Base-by-base conservation (phyloP, 2,113 vertebrate species). In the Pituophis catenifer region DNA sequence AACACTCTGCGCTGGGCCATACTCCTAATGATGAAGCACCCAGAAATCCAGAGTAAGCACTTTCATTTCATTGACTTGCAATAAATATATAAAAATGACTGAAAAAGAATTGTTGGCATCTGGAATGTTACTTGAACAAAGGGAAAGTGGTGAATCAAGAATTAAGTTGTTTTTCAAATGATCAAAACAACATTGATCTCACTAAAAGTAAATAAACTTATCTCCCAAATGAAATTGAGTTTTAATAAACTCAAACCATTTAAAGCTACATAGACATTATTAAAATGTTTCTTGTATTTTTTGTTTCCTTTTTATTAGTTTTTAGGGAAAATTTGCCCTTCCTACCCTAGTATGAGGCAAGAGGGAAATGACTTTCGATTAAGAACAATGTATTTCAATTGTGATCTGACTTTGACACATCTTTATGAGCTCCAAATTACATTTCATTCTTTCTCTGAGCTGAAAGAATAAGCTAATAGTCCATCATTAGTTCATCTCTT, bases 21-120 rank as follows among this genome's bases (percentile, higher is more conserved):
- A 23, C 93, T 98, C 55, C 94, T 97, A 70, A 97, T 98, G 97
- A 92, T 97, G 89, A 96, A 96, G 24, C 93, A 97, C 44, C 97
- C 96, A 0, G 95, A 97, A 0, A 95, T 97, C 92, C 98, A 98
- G 65, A 21, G 97, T 97, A 95, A 97, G 97, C n/a, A 81, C 17
- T 19, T 81, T 44, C 33, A 44, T 81, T 19, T 44, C 7, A 81
- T 81, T 38, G 75, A 8, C 75, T 81, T 81, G 75, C 8, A 81
- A 81, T 38, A 81, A 81, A 81, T 19, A 38, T 81, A 38, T 38
- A 44, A 21, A 44, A 75, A 19, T 75, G 13, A 38, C 70, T 38
- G n/a, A 75, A 75, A 70, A 38, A 33, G n/a, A 38, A 75, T 38
- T 75, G n/a, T 75, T 75, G 70, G 15, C 15, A 75, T 75, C n/a